These are phyloP conservation scores for Caenorhabditis japonica DNA, from an alignment of 2,888 invertebrate genomes.

Conservation along the genomic window DNA sequence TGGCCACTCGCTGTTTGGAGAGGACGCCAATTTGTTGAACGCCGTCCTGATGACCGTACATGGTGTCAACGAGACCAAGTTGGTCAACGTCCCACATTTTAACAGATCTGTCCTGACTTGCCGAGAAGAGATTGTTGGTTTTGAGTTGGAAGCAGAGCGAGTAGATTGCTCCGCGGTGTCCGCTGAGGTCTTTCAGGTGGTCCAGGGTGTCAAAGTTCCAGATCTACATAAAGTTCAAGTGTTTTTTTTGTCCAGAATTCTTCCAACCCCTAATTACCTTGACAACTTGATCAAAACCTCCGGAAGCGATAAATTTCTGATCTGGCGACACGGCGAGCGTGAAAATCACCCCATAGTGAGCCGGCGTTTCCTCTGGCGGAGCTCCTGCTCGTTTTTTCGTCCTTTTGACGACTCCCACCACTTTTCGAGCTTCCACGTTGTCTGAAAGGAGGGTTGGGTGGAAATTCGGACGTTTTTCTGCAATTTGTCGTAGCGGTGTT, in stretches of 20 bases:
- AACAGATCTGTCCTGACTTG: conserved; percentile 69
- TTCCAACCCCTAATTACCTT: conserved; percentile 42
- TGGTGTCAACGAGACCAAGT: conserved; percentile 82
- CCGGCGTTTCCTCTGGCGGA: conserved; percentile 33
- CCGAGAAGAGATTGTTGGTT: conserved; percentile 70
- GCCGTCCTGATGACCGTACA: conserved; percentile 90
- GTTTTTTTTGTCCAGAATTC: not conserved
- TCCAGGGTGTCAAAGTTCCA: conserved; percentile 70
- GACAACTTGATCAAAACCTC: conserved; percentile 70
- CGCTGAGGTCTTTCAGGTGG: conserved; percentile 66
- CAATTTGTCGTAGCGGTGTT: no score
- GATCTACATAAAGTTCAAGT: conserved; percentile 41
- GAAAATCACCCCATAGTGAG: conserved; percentile 68
- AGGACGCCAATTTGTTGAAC: conserved; percentile 91
- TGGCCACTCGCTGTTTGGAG: conserved; percentile 87
- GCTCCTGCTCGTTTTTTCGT: conserved; percentile 55
- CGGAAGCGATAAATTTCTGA: conserved; percentile 69
- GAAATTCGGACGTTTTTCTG: no score
- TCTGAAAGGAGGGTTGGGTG: conserved; percentile 56
- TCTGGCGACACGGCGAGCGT: conserved; percentile 72
- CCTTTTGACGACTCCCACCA: conserved; percentile 65
- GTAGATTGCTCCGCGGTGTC: conserved; percentile 70
- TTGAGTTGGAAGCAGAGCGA: conserved; percentile 67
- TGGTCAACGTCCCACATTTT: conserved; percentile 93
- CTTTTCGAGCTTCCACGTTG: conserved; percentile 59